phyloP scores from a whole-genome alignment of 2,797 vertebrate species.

The Tenualosa thibaudeaui region DNA sequence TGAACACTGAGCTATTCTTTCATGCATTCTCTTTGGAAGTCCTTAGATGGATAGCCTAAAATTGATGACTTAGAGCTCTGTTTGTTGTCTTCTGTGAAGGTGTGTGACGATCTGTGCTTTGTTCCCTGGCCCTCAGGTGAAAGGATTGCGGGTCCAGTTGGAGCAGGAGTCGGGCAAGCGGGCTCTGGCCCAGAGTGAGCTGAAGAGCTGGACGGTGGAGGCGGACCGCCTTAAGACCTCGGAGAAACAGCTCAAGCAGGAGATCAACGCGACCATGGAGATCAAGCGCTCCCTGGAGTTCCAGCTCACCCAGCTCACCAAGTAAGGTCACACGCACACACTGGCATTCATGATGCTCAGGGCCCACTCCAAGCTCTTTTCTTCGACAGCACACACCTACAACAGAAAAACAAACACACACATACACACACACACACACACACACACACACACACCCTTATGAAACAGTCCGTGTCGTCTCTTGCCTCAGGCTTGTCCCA shows the following conservation, averaged over 20 bases:
- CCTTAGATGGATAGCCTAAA: no score
- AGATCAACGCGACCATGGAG: constrained; percentile 90
- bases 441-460: not conserved
- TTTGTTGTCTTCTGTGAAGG: no score
- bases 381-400: not conserved
- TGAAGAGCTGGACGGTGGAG: constrained; percentile 87
- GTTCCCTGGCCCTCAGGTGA: constrained; percentile 71
- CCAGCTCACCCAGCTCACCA: constrained; percentile 94
- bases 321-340: constrained; percentile 72
- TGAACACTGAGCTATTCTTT: no score
- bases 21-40: no score
- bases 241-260: constrained; percentile 98
- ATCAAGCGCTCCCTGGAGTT: constrained; percentile 94
- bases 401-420: not conserved
- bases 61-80: no score
- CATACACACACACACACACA: not conserved
- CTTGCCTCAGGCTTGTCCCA: not conserved
- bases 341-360: not conserved
- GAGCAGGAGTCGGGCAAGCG: constrained; percentile 93
- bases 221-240: constrained; percentile 88
- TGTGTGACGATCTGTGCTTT: not conserved
- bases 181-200: constrained; percentile 80
- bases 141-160: constrained; percentile 80
- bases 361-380: no score
- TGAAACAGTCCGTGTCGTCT: not conserved